Evolutionary conservation across 2,797 vertebrate species (phyloP).

Genomic region (Petrocephalus schoutedeni): DNA sequence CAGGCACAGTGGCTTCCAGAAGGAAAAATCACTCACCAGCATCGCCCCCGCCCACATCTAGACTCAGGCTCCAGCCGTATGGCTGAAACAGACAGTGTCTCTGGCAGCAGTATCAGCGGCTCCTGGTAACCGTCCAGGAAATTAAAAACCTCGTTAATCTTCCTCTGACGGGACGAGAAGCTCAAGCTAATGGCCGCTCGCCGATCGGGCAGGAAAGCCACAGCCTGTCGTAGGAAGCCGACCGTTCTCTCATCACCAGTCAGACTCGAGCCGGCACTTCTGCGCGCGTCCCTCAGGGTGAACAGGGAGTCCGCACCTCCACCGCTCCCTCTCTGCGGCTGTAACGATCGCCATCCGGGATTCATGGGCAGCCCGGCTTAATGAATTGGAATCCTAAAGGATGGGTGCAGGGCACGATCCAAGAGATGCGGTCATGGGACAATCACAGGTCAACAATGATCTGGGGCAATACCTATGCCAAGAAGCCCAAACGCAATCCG

Average conservation of each 20-base stretch:
- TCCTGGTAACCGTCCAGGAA: constrained; percentile 9
- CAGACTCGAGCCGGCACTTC: neutral
- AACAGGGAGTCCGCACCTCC: neutral
- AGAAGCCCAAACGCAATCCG: neutral
- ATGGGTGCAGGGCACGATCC: neutral
- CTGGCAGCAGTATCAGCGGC: neutral
- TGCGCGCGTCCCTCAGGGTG: neutral
- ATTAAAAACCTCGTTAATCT: constrained; percentile 13
- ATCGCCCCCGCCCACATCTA: neutral
- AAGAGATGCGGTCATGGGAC: neutral
- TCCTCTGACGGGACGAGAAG: constrained; percentile 14
- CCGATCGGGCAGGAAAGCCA: neutral
- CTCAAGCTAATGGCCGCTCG: neutral
- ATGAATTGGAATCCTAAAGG: neutral
- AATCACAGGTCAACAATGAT: neutral
- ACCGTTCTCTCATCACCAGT: neutral
- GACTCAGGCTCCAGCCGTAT: neutral
- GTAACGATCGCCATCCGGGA: neutral
- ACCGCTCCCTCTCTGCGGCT: neutral
- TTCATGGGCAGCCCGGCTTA: neutral
- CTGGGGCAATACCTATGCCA: neutral
- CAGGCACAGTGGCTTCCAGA: neutral
- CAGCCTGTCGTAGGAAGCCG: neutral
- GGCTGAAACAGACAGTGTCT: neutral
- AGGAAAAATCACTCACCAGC: neutral